A percentile compares a stretch with the other conserved stretches of the same genome.
phyloP scores from a whole-genome alignment of 2,797 vertebrate species.

The Esox masquinongy region DNA sequence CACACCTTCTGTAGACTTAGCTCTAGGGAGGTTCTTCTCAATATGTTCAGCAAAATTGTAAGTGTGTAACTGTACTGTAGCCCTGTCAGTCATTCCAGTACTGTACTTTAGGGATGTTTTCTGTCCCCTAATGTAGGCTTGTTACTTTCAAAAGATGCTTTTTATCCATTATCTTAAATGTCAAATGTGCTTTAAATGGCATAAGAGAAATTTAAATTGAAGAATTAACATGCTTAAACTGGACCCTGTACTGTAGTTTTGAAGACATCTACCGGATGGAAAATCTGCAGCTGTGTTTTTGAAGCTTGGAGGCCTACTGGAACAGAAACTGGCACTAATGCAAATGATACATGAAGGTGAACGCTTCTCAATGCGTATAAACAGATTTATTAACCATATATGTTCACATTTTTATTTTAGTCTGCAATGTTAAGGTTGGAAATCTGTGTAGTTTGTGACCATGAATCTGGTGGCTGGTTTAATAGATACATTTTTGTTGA shows the following conservation, averaged over 20 bases:
- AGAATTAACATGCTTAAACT: neutral
- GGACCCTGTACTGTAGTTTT: neutral
- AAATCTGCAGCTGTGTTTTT: neutral
- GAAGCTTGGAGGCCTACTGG: neutral
- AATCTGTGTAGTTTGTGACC: neutral
- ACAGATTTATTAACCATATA: neutral
- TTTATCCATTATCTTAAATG: neutral
- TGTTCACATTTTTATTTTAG: neutral
- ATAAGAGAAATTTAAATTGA: neutral
- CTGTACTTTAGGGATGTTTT: neutral
- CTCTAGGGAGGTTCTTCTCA: neutral
- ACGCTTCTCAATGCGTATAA: neutral
- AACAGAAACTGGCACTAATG: neutral
- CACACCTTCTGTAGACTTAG: constrained; percentile 5
- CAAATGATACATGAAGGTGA: neutral
- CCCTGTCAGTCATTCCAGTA: constrained; percentile 6
- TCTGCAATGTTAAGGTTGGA: neutral
- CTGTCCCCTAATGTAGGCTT: neutral
- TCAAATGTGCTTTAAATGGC: neutral
- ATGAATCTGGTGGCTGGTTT: neutral
- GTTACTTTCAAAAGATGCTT: neutral
- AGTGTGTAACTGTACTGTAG: neutral
- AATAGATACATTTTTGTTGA: neutral
- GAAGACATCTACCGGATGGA: neutral
- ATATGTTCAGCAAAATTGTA: constrained; percentile 6